These are phyloP conservation scores for Rhingia rostrata DNA, from an alignment of 2,888 invertebrate genomes.

Conservation along the genomic window DNA sequence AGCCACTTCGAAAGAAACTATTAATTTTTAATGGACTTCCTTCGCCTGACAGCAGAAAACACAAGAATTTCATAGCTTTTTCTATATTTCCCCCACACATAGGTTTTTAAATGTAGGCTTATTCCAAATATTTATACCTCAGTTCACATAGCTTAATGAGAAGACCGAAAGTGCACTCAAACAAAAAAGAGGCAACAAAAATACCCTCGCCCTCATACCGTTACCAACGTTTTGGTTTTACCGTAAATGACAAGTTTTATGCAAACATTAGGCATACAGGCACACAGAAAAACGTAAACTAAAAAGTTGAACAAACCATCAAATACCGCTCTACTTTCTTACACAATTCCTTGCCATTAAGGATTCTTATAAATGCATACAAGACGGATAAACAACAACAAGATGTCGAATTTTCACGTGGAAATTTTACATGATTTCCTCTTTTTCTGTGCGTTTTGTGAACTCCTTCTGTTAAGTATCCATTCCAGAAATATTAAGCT, in stretches of 20 bases:
- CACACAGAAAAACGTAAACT: conserved; percentile 19
- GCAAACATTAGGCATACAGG: conserved; percentile 51
- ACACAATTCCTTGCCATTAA: conserved; percentile 36
- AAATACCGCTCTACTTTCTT: conserved; percentile 18
- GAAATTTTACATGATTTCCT: conserved; percentile 37
- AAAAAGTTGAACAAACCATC: conserved; percentile 27
- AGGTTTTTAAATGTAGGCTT: conserved; percentile 26
- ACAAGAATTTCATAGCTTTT: conserved; percentile 9
- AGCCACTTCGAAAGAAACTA: conserved; percentile 61
- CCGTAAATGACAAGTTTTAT: conserved; percentile 56
- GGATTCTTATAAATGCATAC: conserved; percentile 39
- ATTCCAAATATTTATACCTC: conserved; percentile 57
- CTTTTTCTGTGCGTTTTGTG: neutral
- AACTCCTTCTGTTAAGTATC: conserved; percentile 38
- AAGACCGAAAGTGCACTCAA: conserved; percentile 56
- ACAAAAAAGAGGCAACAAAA: conserved; percentile 18
- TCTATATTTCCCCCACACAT: neutral
- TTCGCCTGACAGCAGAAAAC: conserved; percentile 13
- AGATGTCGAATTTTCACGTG: conserved; percentile 62
- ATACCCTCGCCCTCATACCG: neutral
- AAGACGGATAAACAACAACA: conserved; percentile 34
- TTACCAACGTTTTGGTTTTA: neutral
- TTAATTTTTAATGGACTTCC: conserved; percentile 61
- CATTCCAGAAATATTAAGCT: conserved; percentile 39
- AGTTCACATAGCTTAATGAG: conserved; percentile 50